Evolutionary conservation across 2,113 vertebrate genomes (phyloP).

Genomic region (Ceratotherium simum): DNA sequence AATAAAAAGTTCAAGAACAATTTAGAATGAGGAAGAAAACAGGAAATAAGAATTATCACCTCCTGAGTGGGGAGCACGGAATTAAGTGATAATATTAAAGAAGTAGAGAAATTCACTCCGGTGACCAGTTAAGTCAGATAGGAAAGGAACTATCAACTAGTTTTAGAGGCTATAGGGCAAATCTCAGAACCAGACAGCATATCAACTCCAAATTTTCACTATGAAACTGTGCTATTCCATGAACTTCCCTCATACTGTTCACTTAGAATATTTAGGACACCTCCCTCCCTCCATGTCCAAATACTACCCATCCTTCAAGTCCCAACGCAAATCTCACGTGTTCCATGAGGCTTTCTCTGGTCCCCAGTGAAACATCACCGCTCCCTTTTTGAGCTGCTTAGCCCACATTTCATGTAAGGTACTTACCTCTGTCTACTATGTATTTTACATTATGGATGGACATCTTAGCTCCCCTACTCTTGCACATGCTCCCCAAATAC

Average conservation of each 20-base stretch:
- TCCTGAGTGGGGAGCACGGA: not conserved
- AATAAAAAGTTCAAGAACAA: slow-evolving; percentile 18
- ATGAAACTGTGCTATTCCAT: not conserved
- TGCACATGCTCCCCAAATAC: not conserved
- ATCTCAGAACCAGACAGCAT: not conserved
- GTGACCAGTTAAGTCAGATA: not conserved
- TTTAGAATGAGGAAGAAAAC: not conserved
- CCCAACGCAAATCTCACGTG: not conserved
- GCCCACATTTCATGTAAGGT: not conserved
- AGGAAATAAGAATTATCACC: not conserved
- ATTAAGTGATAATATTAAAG: not conserved
- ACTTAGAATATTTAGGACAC: not conserved
- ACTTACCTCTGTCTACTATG: not conserved
- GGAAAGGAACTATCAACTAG: not conserved
- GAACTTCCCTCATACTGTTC: not conserved
- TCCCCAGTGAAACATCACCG: not conserved
- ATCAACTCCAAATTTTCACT: not conserved
- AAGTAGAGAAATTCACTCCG: not conserved
- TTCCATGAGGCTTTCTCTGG: not conserved
- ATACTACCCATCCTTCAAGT: not conserved
- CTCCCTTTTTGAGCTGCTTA: not conserved
- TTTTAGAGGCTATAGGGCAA: not conserved
- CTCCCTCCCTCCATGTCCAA: not conserved
- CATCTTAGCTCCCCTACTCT: not conserved
- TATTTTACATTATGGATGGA: not conserved